phyloP scores from a whole-genome alignment of 2,113 vertebrate genomes.

The Oncorhynchus gorbuscha region DNA sequence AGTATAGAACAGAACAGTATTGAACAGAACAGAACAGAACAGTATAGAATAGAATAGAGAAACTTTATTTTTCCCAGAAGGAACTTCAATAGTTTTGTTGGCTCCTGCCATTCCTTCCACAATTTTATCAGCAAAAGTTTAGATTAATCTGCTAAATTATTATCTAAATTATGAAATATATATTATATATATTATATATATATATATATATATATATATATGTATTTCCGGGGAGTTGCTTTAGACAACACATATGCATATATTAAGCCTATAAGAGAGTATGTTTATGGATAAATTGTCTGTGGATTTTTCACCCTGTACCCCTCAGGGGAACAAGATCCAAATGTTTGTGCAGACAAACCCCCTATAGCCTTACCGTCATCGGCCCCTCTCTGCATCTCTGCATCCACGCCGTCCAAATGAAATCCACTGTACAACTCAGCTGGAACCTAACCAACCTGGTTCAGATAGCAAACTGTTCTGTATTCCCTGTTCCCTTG shows the following conservation, averaged over 20 bases:
- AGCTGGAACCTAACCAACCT: not conserved
- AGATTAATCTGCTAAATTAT: not conserved
- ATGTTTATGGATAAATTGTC: not conserved
- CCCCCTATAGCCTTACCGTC: not conserved
- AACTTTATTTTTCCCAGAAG: too few species aligned
- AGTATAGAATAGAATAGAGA: too few species aligned
- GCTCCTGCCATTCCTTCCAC: too few species aligned
- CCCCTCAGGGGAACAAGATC: not conserved
- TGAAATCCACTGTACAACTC: not conserved
- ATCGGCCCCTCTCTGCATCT: not conserved
- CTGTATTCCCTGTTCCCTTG: slow-evolving; percentile 5
- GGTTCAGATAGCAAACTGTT: slow-evolving; percentile 2
- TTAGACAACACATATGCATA: too few species aligned
- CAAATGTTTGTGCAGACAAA: not conserved
- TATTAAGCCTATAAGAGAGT: not conserved
- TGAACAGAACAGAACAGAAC: too few species aligned
- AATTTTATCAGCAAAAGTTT: not conserved
- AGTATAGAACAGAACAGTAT: too few species aligned
- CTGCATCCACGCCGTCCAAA: not conserved
- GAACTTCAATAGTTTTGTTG: too few species aligned
- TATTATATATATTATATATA: too few species aligned
- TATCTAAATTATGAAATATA: too few species aligned
- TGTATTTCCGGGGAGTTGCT: too few species aligned
- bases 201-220: too few species aligned
- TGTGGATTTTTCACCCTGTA: not conserved